These are phyloP conservation scores for Candidula unifasciata DNA, from an alignment of 2,888 invertebrate genomes.

Conservation along the genomic window DNA sequence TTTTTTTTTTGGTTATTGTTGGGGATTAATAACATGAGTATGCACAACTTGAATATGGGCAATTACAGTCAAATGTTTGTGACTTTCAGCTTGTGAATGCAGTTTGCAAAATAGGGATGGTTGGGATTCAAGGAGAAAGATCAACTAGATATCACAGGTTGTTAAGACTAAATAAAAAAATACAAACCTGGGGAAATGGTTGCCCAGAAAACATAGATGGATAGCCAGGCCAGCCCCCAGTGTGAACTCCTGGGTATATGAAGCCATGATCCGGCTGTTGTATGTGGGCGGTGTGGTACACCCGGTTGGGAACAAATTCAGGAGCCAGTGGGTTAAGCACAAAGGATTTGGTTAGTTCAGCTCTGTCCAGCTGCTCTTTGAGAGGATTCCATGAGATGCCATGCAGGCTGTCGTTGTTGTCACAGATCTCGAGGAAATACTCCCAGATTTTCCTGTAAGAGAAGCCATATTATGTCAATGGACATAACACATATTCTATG, in stretches of 20 bases:
- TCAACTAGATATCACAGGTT: too few species aligned
- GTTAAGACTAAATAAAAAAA: too few species aligned
- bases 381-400: constrained; percentile 86
- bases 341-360: constrained; percentile 87
- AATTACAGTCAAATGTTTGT: too few species aligned
- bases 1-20: too few species aligned
- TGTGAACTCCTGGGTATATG: constrained; percentile 27
- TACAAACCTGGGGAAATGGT: constrained; percentile 54
- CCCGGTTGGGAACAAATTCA: constrained; percentile 84
- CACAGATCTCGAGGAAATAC: constrained; percentile 85
- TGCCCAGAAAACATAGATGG: constrained; percentile 47
- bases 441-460: constrained; percentile 86
- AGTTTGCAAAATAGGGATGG: too few species aligned
- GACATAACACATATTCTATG: not conserved
- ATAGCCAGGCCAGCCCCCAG: constrained; percentile 36
- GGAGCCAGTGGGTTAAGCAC: constrained; percentile 89
- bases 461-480: not conserved
- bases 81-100: too few species aligned
- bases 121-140: too few species aligned
- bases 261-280: constrained; percentile 38
- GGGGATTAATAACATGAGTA: too few species aligned
- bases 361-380: constrained; percentile 84
- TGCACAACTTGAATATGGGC: too few species aligned
- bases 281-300: constrained; percentile 57
- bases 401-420: constrained; percentile 84